These are phyloP conservation scores for Julus scanicus DNA, from an alignment of 2,888 invertebrate genomes.

Conservation along the genomic window DNA sequence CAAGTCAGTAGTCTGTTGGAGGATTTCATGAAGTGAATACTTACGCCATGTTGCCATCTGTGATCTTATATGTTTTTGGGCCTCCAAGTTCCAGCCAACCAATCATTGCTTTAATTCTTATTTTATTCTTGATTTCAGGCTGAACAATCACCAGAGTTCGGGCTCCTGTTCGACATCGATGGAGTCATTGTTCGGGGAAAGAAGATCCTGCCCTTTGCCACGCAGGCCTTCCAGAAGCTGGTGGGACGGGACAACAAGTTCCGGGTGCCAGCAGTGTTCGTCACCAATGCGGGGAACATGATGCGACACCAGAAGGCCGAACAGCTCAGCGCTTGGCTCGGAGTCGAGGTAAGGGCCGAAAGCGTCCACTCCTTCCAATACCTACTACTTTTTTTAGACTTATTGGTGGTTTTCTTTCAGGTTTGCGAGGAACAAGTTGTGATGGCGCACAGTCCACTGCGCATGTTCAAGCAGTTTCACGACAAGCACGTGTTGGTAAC, in stretches of 20 bases:
- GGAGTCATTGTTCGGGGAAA: slow-evolving; percentile 75
- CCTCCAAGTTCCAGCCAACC: too few relatives aligned
- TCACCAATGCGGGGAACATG: slow-evolving; percentile 76
- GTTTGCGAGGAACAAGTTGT: slow-evolving; percentile 73
- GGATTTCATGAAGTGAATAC: too few relatives aligned
- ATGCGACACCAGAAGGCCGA: slow-evolving; percentile 71
- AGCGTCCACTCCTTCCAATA: too few relatives aligned
- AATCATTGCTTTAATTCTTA: background rate
- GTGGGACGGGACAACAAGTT: slow-evolving; percentile 71
- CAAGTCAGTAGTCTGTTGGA: too few relatives aligned
- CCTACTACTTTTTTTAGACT: too few relatives aligned
- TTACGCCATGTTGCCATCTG: too few relatives aligned
- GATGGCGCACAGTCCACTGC: slow-evolving; percentile 75
- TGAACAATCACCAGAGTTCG: slow-evolving; percentile 67
- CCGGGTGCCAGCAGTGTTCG: slow-evolving; percentile 73
- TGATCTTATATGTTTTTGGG: too few relatives aligned
- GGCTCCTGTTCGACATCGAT: slow-evolving; percentile 76
- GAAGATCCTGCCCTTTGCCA: slow-evolving; percentile 72
- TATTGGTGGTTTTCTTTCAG: slow-evolving; percentile 63
- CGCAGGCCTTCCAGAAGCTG: slow-evolving; percentile 71
- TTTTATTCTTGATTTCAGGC: background rate
- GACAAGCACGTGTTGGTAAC: slow-evolving; percentile 73
- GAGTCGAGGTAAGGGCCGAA: slow-evolving; percentile 67
- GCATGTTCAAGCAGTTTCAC: slow-evolving; percentile 73
- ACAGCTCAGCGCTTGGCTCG: slow-evolving; percentile 72